Percentiles rank a stretch among this genome's conserved stretches.
Evolutionary conservation across 2,113 vertebrate species (phyloP).

Genomic region (Athene noctua): DNA sequence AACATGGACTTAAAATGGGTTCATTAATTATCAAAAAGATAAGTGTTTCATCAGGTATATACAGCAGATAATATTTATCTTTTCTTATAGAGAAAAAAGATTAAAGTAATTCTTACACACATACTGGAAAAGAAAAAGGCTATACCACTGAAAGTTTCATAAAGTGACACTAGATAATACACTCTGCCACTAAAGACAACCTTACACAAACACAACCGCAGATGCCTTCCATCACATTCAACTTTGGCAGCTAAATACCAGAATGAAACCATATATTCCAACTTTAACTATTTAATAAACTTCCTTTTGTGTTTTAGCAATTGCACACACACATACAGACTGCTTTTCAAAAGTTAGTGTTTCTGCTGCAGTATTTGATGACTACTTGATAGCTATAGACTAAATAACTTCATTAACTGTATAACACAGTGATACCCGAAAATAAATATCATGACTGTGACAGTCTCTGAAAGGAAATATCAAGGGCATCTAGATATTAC

Average conservation of each 20-base stretch:
- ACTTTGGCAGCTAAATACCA: constrained; percentile 28
- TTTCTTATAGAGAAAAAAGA: constrained; percentile 74
- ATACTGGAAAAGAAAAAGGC: constrained; percentile 59
- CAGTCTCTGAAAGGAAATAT: not conserved
- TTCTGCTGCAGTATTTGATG: constrained; percentile 19
- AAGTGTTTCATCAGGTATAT: constrained; percentile 85
- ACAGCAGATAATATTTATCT: constrained; percentile 82
- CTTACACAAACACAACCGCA: constrained; percentile 67
- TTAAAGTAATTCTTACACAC: constrained; percentile 78
- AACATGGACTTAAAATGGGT: constrained; percentile 77
- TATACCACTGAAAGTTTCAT: constrained; percentile 61
- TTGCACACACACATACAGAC: not conserved
- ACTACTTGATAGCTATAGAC: not conserved
- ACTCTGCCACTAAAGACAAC: constrained; percentile 61
- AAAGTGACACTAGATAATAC: constrained; percentile 68
- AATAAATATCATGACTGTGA: not conserved
- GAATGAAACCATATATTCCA: constrained; percentile 43
- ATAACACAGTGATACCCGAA: not conserved
- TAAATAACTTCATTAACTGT: not conserved
- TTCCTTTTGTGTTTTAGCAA: constrained; percentile 22
- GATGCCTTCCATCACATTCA: constrained; percentile 60
- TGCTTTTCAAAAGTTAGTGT: not conserved
- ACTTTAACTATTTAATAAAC: constrained; percentile 13
- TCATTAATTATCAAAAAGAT: constrained; percentile 84
- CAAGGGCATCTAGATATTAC: not conserved